Conservation (phyloP, 2,113 vertebrate genomes). For the Poecile atricapillus region DNA sequence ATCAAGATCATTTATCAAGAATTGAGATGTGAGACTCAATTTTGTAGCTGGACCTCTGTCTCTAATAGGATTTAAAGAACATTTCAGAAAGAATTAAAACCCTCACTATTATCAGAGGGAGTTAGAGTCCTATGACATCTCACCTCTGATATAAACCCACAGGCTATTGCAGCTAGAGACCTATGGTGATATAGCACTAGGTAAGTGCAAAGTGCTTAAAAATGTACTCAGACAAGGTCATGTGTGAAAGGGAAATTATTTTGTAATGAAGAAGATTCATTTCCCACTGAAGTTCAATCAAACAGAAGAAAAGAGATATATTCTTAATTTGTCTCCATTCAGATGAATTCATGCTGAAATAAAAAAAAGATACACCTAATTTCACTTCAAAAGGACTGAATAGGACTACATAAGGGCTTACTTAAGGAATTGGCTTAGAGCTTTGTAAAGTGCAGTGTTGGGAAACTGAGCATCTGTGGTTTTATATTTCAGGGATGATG, state of each 20-base stretch:
- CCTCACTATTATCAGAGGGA: not conserved
- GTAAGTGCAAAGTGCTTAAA: not conserved
- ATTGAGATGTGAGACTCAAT: not conserved
- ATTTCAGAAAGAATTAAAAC: not conserved
- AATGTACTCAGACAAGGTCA: not conserved
- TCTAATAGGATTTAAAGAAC: not conserved
- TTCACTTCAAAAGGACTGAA: not conserved
- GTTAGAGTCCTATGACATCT: not conserved
- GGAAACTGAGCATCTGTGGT: conserved; percentile 8
- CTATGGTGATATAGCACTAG: not conserved
- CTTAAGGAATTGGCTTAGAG: not conserved
- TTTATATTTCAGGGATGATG: conserved; percentile 55
- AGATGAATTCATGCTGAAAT: not conserved
- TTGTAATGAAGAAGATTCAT: not conserved
- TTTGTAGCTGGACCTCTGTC: not conserved
- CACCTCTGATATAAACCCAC: not conserved
- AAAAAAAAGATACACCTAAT: not conserved
- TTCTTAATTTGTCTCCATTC: not conserved
- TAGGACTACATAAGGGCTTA: not conserved
- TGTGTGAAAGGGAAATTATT: not conserved
- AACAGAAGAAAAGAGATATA: not conserved
- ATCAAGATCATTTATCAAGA: not conserved
- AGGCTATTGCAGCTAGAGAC: not conserved
- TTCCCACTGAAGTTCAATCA: not conserved
- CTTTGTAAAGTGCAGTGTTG: conserved; percentile 17